A percentile compares a stretch with the other conserved stretches of the same genome.
phyloP scores from a whole-genome alignment of 2,113 vertebrate species.

The Thomomys bottae region DNA sequence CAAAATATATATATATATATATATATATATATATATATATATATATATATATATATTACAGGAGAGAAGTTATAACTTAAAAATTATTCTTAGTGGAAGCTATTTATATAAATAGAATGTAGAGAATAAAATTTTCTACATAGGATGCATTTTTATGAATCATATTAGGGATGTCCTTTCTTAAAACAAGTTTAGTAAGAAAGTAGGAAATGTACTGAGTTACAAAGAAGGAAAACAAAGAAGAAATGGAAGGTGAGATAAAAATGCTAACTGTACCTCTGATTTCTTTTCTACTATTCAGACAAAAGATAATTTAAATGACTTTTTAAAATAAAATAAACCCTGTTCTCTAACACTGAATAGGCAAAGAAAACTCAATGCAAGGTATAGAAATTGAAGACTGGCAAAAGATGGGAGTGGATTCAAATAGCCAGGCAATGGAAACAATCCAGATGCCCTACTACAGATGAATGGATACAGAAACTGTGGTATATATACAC shows the following conservation, averaged over 20 bases:
- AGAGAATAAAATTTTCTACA: neutral
- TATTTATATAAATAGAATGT: neutral
- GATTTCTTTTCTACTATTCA: neutral
- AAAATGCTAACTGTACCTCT: neutral
- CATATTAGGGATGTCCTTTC: neutral
- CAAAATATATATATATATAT: too few relatives aligned
- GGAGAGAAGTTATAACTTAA: neutral
- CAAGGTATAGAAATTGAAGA: neutral
- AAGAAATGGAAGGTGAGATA: neutral
- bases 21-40: too few relatives aligned
- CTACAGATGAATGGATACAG: too few relatives aligned
- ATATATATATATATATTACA: too few relatives aligned
- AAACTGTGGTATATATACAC: too few relatives aligned
- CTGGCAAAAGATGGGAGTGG: too few relatives aligned
- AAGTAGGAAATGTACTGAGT: neutral
- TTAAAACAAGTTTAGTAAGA: neutral
- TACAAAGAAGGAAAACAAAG: neutral
- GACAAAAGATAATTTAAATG: neutral
- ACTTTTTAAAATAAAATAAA: neutral
- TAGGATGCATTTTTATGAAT: neutral
- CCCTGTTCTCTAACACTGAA: neutral
- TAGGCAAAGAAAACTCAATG: neutral
- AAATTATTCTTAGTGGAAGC: neutral
- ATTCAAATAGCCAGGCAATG: too few relatives aligned
- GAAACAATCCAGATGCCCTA: too few relatives aligned